phyloP scores from a whole-genome alignment of 2,797 vertebrate genomes.

The Molossus alvarezi region DNA sequence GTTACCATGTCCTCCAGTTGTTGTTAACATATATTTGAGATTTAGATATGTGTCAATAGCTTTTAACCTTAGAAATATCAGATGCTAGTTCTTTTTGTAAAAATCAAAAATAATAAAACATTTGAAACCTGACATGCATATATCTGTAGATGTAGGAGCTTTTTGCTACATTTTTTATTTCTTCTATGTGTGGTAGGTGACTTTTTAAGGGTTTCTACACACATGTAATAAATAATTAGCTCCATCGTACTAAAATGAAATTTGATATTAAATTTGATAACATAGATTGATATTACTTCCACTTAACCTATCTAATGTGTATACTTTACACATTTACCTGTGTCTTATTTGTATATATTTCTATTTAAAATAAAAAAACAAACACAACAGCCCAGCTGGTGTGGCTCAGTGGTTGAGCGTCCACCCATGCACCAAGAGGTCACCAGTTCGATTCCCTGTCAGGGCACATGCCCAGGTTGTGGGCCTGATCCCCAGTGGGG shows the following conservation, averaged over 20 bases:
- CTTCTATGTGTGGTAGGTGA: neutral
- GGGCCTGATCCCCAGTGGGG: no score
- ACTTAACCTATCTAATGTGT: neutral
- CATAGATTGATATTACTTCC: neutral
- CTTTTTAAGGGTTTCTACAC: neutral
- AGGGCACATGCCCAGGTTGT: neutral
- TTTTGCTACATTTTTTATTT: constrained; percentile 23
- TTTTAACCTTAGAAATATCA: neutral
- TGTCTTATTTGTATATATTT: neutral
- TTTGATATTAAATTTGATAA: neutral
- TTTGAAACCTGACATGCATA: neutral
- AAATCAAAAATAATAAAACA: neutral
- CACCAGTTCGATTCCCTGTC: no score
- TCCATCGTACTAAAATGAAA: neutral
- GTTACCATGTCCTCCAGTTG: neutral
- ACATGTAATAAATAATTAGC: neutral
- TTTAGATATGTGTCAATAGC: neutral
- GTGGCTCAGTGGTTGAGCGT: no score
- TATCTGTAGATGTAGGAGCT: neutral
- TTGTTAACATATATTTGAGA: neutral
- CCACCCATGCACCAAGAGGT: no score
- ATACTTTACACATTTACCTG: neutral
- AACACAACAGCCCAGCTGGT: neutral
- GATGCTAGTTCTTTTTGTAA: neutral
- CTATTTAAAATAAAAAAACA: neutral